Percentiles rank a stretch among this genome's conserved stretches.
phyloP scores from a whole-genome alignment of 2,888 invertebrate species.

The Epinotia bilunana region DNA sequence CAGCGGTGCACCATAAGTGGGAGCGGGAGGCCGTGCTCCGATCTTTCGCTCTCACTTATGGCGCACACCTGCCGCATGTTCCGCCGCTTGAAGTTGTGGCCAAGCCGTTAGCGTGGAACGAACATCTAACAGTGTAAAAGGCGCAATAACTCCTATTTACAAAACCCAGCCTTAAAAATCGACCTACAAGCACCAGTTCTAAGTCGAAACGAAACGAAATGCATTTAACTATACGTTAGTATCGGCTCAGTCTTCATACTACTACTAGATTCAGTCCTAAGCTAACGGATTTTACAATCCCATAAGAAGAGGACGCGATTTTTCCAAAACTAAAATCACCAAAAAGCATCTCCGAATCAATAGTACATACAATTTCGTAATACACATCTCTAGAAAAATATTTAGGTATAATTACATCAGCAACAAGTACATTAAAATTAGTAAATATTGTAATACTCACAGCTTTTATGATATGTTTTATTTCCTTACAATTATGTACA shows the following conservation, averaged over 20 bases:
- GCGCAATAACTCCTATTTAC: constrained; percentile 80
- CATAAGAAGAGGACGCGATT: constrained; percentile 84
- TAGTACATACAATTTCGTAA: constrained; percentile 77
- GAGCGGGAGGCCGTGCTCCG: no score
- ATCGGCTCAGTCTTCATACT: constrained; percentile 82
- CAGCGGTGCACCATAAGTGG: no score
- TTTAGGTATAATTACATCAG: constrained; percentile 81
- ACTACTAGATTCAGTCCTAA: constrained; percentile 82
- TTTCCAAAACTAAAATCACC: constrained; percentile 77
- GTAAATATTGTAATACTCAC: constrained; percentile 84
- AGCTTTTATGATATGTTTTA: constrained; percentile 82
- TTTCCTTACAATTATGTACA: constrained; percentile 75
- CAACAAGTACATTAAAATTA: constrained; percentile 81
- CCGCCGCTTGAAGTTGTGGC: no score
- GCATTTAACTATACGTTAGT: constrained; percentile 82
- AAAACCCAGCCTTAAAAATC: constrained; percentile 84
- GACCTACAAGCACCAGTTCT: constrained; percentile 84
- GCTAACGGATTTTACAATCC: constrained; percentile 81
- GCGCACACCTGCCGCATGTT: no score
- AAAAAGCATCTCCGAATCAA: constrained; percentile 77
- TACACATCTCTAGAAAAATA: constrained; percentile 84
- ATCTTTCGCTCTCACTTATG: no score
- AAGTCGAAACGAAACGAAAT: constrained; percentile 81
- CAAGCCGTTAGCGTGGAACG: constrained; percentile 48
- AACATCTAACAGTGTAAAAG: constrained; percentile 76